Conservation (phyloP, 2,888 invertebrate genomes). For the Lamproptera curius region DNA sequence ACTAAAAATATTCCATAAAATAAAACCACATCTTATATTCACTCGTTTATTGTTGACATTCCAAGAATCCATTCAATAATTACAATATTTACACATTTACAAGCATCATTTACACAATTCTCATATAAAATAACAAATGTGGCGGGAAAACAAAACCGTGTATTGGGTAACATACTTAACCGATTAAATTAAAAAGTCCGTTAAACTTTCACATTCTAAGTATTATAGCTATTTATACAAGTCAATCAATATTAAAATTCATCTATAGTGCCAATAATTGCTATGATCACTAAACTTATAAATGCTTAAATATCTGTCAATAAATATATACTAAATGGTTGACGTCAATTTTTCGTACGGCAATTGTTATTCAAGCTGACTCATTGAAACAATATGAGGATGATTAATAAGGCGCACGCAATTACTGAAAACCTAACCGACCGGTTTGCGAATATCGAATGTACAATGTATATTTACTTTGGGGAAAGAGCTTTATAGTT, state of each 20-base stretch:
- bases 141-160: neutral
- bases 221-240: too few species aligned
- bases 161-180: constrained; percentile 2
- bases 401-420: neutral
- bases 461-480: too few species aligned
- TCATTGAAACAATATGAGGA: neutral
- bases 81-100: constrained; percentile 70
- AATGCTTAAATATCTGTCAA: neutral
- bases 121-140: neutral
- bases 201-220: too few species aligned
- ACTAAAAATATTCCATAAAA: constrained; percentile 16
- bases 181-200: constrained; percentile 14
- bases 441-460: too few species aligned
- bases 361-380: neutral
- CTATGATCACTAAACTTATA: neutral
- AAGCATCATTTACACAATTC: constrained; percentile 29
- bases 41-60: constrained; percentile 75
- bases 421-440: too few species aligned
- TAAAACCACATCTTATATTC: constrained; percentile 43
- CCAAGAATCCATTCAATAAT: too few species aligned
- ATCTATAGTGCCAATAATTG: too few species aligned
- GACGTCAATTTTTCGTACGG: neutral
- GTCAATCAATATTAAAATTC: too few species aligned
- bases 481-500: too few species aligned
- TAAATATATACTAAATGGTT: neutral